Evolutionary conservation across 37 sponge, comb jelly and placozoan genomes (phyloP).

Genomic region (Crambe crambe): DNA sequence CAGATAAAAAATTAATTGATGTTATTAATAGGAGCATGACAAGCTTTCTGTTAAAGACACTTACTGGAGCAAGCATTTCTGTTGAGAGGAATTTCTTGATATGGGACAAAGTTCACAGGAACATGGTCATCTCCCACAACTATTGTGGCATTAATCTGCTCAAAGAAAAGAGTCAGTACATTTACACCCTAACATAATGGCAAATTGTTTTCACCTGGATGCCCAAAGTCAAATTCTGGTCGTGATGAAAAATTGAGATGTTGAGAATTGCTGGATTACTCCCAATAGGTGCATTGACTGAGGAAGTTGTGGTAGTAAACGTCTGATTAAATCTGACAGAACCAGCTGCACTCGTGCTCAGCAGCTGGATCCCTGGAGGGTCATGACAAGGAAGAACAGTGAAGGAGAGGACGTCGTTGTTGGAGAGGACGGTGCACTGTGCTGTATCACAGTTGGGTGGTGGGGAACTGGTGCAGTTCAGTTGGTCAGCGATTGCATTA

Average conservation of each 20-base stretch:
- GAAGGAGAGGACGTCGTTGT: background rate
- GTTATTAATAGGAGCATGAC: background rate
- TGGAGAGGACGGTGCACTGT: background rate
- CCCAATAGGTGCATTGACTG: background rate
- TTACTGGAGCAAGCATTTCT: background rate
- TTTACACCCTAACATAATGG: no score
- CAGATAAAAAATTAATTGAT: background rate
- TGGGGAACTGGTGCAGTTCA: background rate
- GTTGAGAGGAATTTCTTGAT: background rate
- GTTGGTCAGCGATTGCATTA: background rate
- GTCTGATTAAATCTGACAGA: background rate
- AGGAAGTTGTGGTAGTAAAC: background rate
- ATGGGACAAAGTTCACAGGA: background rate
- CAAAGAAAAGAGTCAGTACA: no score
- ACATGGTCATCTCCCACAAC: background rate
- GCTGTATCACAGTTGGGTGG: background rate
- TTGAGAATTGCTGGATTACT: background rate
- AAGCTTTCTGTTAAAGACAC: background rate
- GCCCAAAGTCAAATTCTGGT: background rate
- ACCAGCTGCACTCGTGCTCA: background rate
- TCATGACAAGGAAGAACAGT: background rate
- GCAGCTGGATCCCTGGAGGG: background rate
- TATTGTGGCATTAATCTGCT: background rate
- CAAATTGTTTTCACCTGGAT: background rate
- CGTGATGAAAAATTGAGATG: background rate